Conservation (phyloP, 2,113 vertebrate genomes). For the Poeciliopsis retropinna region DNA sequence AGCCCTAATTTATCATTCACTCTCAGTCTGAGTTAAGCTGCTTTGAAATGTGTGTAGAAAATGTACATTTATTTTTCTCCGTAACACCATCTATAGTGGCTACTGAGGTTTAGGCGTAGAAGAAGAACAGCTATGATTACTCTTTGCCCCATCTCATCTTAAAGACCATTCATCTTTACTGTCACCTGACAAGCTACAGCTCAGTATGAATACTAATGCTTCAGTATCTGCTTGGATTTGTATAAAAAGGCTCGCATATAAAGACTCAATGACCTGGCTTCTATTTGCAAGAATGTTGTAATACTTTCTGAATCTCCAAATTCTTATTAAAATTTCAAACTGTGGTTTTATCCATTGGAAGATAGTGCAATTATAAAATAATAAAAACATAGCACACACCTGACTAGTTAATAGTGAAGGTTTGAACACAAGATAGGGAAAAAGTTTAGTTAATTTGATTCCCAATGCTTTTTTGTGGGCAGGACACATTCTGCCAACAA, state of each 20-base stretch:
- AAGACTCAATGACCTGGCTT: not conserved
- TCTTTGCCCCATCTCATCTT: not conserved
- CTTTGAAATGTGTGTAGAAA: not conserved
- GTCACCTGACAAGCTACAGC: not conserved
- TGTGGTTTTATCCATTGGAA: not conserved
- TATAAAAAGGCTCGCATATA: not conserved
- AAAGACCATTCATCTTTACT: not conserved
- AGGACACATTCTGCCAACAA: not conserved
- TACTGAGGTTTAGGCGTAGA: not conserved
- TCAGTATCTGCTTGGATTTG: not conserved
- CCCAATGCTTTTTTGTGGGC: constrained; percentile 1
- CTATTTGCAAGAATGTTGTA: not conserved
- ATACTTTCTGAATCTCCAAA: not conserved
- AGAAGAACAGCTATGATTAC: not conserved
- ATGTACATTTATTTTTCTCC: not conserved
- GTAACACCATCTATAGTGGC: not conserved
- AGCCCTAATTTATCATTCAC: too few relatives aligned
- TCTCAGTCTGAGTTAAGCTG: not conserved
- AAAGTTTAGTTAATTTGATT: not conserved
- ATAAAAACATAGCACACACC: too few relatives aligned
- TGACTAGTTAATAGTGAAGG: too few relatives aligned
- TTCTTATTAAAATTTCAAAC: not conserved
- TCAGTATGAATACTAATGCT: not conserved
- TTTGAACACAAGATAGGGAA: too few relatives aligned
- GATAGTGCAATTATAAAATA: not conserved